Evolutionary conservation across 2,113 vertebrate genomes (phyloP).

Genomic region (Rhinogobius similis): DNA sequence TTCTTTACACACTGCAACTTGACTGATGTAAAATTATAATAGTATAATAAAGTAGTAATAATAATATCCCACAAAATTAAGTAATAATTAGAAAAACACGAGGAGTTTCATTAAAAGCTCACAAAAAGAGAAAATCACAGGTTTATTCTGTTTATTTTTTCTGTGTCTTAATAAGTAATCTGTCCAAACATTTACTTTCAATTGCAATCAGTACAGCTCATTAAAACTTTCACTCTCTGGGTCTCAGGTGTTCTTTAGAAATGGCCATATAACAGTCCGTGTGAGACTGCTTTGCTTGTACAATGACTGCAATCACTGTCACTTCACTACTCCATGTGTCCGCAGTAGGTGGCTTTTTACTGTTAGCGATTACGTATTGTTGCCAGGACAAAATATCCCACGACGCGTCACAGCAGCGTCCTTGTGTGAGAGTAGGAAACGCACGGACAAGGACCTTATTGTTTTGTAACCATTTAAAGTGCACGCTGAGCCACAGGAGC

Average conservation of each 20-base stretch:
- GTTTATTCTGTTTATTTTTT: not conserved
- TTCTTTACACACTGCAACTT: no score
- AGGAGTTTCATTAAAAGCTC: not conserved
- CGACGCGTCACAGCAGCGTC: slow-evolving; percentile 36
- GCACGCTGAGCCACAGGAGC: slow-evolving; percentile 46
- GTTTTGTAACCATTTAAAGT: slow-evolving; percentile 62
- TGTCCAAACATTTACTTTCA: not conserved
- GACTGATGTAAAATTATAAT: no score
- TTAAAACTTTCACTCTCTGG: not conserved
- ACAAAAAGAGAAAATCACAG: not conserved
- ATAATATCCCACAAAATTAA: no score
- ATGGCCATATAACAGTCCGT: slow-evolving; percentile 1
- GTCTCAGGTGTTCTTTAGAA: slow-evolving; percentile 15
- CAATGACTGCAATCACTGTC: slow-evolving; percentile 20
- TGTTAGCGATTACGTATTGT: slow-evolving; percentile 16
- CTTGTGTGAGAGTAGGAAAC: slow-evolving; percentile 37
- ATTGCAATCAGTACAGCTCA: not conserved
- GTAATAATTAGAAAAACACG: no score
- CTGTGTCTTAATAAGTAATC: not conserved
- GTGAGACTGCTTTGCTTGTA: slow-evolving; percentile 18
- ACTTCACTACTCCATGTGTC: slow-evolving; percentile 16
- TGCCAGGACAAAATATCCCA: slow-evolving; percentile 27
- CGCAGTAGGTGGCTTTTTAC: slow-evolving; percentile 31
- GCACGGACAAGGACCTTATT: slow-evolving; percentile 53
- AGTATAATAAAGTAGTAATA: no score